Base-by-base conservation (phyloP, 1,140 invertebrate genomes). In the Drosophila melanica region DNA sequence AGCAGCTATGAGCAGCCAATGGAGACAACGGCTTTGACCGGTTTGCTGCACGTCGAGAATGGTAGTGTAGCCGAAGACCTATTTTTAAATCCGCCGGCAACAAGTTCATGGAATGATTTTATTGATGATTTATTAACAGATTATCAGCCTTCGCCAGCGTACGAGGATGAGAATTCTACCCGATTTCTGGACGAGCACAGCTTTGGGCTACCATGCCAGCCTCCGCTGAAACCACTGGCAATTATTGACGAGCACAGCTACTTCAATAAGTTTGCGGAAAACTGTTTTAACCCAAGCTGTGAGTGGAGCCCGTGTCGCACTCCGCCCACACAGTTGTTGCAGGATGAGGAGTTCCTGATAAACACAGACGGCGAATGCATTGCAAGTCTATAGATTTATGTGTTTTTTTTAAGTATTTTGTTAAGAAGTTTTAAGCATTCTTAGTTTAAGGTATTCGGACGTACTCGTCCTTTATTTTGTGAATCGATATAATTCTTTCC, bases 221-320 rank as follows among this genome's bases (percentile, higher is more conserved):
- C 59, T 48, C 12, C 54, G 9, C 18, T 64, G 14, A 23, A 27
- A 23, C 55, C 48, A 10, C 35, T 57, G 41, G 48, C 27, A 2
- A n/a, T 59, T 4, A 67, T 70, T 39, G 66, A 76, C 11, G 68
- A 71, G 41, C 73, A 69, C 44, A 72, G 67, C 16, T 75, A 73
- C 12, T 73, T 79, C 30, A 77, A 79, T 65, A 92, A 94, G 9
- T 93, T 93, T 51, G 92, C 92, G 63, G 92, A 92, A 44, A 92
- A 94, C 44, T 93, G 94, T 75, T 94, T 92, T 69, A 94, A 93
- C 74, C 86, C 92, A 0, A 92, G 79, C 50, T 94, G 93, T 54
- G 89, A 90, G 39, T 85, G 90, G 37, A 92, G 90, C 65, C 84
- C 92, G 0, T 48, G 60, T 44, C 44, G 77, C 47, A 69, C 75